These are phyloP conservation scores for Aplodontia rufa DNA, from an alignment of 2,113 vertebrate genomes.

Conservation along the genomic window DNA sequence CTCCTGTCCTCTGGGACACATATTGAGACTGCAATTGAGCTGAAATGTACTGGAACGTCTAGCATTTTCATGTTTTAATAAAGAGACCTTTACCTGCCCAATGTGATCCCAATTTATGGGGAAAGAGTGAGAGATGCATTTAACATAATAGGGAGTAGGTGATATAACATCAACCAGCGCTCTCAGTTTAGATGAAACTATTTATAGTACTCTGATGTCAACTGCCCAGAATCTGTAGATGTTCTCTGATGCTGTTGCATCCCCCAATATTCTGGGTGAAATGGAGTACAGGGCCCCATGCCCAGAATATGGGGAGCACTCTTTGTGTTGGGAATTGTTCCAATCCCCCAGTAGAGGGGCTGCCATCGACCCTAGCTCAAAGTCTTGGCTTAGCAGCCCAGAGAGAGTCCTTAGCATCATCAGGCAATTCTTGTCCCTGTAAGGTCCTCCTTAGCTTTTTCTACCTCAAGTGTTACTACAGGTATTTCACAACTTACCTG, in stretches of 20 bases:
- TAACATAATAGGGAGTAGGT: background rate
- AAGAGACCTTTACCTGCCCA: background rate
- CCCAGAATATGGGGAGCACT: background rate
- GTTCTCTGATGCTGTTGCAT: background rate
- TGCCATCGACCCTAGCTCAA: background rate
- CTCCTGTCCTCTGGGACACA: background rate
- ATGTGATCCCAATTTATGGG: background rate
- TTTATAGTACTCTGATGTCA: background rate
- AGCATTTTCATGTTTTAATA: background rate
- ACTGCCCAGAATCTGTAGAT: background rate
- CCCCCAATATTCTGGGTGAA: background rate
- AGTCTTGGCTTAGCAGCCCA: background rate
- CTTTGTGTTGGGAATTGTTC: background rate
- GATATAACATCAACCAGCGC: background rate
- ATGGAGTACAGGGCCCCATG: background rate
- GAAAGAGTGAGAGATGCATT: background rate
- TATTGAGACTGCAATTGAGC: background rate
- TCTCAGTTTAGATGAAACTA: background rate
- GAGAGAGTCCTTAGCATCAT: background rate
- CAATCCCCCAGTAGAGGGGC: background rate
- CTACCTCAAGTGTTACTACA: background rate
- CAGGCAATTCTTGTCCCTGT: background rate
- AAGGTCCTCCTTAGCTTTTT: background rate
- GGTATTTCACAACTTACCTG: background rate
- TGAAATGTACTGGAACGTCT: background rate